Conservation (phyloP, 53 echinoderm and acorn worm species). For the Holothuria scabra region DNA sequence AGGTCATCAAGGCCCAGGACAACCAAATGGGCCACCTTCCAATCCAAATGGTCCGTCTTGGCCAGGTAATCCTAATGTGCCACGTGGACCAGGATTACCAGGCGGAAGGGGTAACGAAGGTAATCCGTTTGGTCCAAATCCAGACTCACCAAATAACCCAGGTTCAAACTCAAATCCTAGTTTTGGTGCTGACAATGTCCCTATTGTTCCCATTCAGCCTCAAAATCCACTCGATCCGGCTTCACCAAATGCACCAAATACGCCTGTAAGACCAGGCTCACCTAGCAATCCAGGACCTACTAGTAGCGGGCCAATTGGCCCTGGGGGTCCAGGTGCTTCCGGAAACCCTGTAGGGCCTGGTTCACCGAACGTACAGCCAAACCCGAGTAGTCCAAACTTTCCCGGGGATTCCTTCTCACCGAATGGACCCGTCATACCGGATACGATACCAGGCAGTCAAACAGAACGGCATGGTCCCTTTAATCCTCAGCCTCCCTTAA, state of each 20-base stretch:
- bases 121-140: neutral
- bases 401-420: neutral
- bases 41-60: neutral
- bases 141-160: neutral
- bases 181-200: neutral
- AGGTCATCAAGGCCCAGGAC: neutral
- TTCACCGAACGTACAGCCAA: too few species aligned
- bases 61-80: neutral
- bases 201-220: neutral
- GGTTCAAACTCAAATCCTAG: neutral
- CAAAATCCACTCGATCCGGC: neutral
- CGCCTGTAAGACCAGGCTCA: neutral
- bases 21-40: slow-evolving; percentile 15
- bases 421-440: neutral
- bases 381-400: neutral
- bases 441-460: neutral
- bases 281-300: slow-evolving; percentile 19
- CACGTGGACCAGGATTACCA: neutral
- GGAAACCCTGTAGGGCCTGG: neutral
- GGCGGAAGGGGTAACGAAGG: neutral
- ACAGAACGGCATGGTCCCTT: neutral
- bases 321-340: neutral
- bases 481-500: too few species aligned
- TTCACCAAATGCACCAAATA: neutral
- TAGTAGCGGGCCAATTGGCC: neutral